phyloP scores from a whole-genome alignment of 2,113 vertebrate species.

The Dasypus novemcinctus region DNA sequence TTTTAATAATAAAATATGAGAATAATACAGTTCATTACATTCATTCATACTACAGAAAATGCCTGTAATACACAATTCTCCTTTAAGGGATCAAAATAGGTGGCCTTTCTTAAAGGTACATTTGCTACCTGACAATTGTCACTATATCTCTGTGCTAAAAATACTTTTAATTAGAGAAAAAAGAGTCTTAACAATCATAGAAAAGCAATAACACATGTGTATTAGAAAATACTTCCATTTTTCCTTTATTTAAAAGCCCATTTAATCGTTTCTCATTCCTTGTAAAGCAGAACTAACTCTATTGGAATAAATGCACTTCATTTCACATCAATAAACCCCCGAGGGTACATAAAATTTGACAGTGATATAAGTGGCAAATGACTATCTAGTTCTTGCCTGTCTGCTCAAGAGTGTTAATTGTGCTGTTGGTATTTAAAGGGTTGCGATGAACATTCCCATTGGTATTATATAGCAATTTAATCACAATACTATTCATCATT shows the following conservation, averaged over 20 bases:
- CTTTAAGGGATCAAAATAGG: neutral
- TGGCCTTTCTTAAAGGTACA: neutral
- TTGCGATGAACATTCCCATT: constrained; percentile 52
- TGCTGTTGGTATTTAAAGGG: constrained; percentile 71
- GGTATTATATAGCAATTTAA: constrained; percentile 48
- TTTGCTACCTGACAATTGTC: neutral
- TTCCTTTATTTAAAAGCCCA: neutral
- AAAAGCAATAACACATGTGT: neutral
- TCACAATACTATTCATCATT: constrained; percentile 57
- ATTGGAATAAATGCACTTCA: constrained; percentile 35
- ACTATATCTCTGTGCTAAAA: neutral
- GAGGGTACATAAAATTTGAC: constrained; percentile 49
- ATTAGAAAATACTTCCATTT: neutral
- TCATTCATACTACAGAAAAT: neutral
- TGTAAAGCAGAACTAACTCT: constrained; percentile 35
- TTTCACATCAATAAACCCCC: constrained; percentile 33
- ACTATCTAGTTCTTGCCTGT: constrained; percentile 16
- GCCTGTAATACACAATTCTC: neutral
- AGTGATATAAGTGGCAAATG: neutral
- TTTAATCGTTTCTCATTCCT: constrained; percentile 11
- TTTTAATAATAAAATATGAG: neutral
- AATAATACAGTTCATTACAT: neutral
- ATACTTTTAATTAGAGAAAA: neutral
- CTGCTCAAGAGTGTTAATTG: constrained; percentile 48
- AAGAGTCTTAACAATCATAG: neutral